Evolutionary conservation across 2,888 invertebrate genomes (phyloP).

Genomic region (Idaea dimidiata): DNA sequence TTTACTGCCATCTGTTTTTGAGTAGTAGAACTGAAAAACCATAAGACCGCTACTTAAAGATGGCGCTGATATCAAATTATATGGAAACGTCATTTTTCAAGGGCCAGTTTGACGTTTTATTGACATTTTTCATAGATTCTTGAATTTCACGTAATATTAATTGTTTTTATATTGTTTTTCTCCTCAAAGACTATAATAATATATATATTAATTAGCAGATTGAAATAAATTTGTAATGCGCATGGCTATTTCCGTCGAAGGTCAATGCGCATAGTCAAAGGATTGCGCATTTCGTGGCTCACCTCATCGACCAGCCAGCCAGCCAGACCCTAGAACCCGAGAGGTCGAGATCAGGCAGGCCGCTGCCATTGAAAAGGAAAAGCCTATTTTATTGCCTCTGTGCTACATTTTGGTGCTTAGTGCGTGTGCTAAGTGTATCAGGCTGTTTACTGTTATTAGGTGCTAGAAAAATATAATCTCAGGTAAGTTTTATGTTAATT

Average conservation of each 20-base stretch:
- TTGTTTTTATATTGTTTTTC: not conserved
- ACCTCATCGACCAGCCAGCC: slow-evolving; percentile 66
- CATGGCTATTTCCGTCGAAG: slow-evolving; percentile 64
- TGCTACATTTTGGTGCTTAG: slow-evolving; percentile 74
- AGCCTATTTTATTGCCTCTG: slow-evolving; percentile 56
- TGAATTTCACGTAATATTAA: not conserved
- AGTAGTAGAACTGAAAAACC: not conserved
- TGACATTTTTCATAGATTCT: not conserved
- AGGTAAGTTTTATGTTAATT: slow-evolving; percentile 51
- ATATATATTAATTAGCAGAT: not conserved
- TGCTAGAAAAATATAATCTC: slow-evolving; percentile 55
- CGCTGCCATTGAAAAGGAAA: slow-evolving; percentile 62
- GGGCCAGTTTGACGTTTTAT: not conserved
- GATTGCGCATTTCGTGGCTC: slow-evolving; percentile 76
- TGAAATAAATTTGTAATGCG: slow-evolving; percentile 43
- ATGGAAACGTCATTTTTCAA: not conserved
- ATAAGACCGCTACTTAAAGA: not conserved
- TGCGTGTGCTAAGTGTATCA: slow-evolving; percentile 67
- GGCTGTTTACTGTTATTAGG: slow-evolving; percentile 54
- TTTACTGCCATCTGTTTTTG: slow-evolving; percentile 1
- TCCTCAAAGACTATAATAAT: not conserved
- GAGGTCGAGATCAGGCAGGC: slow-evolving; percentile 32
- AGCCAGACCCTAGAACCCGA: slow-evolving; percentile 20
- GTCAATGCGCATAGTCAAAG: slow-evolving; percentile 79
- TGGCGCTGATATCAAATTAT: not conserved